A percentile compares a stretch with the other conserved stretches of the same genome.
These are phyloP conservation scores for Mellivora capensis DNA, from an alignment of 2,113 vertebrate species.

Conservation along the genomic window DNA sequence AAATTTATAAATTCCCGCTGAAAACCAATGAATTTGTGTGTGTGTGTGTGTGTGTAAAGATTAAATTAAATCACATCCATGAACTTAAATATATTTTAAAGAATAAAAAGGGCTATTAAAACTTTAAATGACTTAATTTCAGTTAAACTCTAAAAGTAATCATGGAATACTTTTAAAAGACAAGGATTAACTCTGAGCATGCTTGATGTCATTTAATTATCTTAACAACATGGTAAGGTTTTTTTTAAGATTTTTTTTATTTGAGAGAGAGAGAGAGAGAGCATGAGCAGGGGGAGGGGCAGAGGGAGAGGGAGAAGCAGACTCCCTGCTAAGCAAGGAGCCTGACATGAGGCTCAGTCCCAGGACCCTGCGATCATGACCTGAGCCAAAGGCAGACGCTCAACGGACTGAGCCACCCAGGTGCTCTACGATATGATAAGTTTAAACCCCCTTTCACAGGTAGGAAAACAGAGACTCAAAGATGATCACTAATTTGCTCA, in stretches of 20 bases:
- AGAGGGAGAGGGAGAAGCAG: no score
- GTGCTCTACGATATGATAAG: no score
- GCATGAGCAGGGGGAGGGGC: no score
- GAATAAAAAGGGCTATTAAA: neutral
- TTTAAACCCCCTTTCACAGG: neutral
- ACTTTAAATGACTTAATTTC: neutral
- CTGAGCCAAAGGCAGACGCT: no score
- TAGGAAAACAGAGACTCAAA: neutral
- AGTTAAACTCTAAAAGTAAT: neutral
- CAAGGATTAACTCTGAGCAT: neutral
- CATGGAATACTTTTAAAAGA: neutral
- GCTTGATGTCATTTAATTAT: neutral
- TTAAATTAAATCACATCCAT: neutral
- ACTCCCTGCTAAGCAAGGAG: no score
- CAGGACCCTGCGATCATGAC: no score
- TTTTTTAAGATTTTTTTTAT: no score
- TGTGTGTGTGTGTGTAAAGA: neutral
- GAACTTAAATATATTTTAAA: conserved; percentile 6
- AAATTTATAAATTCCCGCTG: neutral
- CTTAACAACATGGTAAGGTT: neutral
- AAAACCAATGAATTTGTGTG: neutral
- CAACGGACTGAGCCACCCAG: no score
- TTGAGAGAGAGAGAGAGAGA: no score
- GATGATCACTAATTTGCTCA: neutral
- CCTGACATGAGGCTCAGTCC: no score